phyloP scores from a whole-genome alignment of 2,113 vertebrate genomes.

The Copsychus sechellarum region DNA sequence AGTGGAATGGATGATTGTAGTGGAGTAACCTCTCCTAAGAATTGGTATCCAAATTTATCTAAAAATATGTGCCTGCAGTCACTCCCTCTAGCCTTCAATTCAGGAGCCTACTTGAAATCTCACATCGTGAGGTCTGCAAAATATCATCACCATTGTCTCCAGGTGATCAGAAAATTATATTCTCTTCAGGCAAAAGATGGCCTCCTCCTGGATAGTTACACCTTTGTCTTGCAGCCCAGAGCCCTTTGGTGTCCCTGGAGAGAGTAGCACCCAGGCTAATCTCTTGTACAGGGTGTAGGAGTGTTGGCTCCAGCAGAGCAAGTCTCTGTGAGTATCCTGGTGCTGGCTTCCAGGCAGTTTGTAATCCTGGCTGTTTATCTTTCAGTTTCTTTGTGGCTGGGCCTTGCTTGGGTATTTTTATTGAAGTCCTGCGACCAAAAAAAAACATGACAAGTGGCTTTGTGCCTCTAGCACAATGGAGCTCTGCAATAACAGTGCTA shows the following conservation, averaged over 20 bases:
- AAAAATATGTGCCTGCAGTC: not conserved
- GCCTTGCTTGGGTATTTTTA: not conserved
- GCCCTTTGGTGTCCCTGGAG: not conserved
- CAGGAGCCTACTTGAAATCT: not conserved
- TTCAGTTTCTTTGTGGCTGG: not conserved
- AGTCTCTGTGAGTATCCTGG: not conserved
- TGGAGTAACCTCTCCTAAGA: not conserved
- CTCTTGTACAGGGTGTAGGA: not conserved
- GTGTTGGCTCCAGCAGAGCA: not conserved
- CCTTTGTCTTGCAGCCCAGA: not conserved
- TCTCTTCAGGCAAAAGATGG: not conserved
- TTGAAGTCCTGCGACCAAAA: not conserved
- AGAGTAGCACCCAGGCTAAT: not conserved
- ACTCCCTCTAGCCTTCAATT: not conserved
- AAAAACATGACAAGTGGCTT: not conserved
- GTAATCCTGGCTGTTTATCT: not conserved
- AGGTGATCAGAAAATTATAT: not conserved
- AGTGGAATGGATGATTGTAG: not conserved
- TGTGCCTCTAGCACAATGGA: not conserved
- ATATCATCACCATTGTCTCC: not conserved
- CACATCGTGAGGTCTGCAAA: rapidly evolving
- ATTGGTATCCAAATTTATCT: not conserved
- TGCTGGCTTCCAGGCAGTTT: not conserved
- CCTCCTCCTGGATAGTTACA: not conserved
- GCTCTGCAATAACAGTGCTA: not conserved